Conservation (phyloP, 2,113 vertebrate genomes). For the Terrapene triunguis region DNA sequence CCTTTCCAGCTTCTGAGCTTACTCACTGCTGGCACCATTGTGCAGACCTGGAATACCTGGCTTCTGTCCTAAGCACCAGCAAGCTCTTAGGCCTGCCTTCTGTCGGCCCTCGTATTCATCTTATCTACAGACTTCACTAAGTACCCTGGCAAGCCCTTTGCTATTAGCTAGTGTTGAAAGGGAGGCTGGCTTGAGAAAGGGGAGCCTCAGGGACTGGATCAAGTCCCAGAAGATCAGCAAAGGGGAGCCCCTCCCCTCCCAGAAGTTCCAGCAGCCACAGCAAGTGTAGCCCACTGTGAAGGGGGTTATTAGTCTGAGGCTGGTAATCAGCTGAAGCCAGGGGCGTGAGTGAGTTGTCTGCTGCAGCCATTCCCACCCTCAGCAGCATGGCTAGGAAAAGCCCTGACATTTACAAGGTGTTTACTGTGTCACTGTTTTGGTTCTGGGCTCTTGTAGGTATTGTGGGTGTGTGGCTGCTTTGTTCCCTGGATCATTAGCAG, state of each 20-base stretch:
- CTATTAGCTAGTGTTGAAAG: background rate
- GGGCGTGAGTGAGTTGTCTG: background rate
- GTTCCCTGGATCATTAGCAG: background rate
- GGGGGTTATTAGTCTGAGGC: background rate
- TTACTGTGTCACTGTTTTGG: background rate
- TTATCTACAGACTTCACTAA: background rate
- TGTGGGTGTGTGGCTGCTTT: background rate
- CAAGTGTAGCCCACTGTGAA: background rate
- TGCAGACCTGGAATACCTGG: background rate
- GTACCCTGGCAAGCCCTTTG: background rate
- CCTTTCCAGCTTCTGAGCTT: background rate
- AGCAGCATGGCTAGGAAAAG: background rate
- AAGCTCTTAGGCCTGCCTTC: background rate
- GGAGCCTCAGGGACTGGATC: background rate
- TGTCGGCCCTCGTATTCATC: background rate
- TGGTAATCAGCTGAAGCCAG: background rate
- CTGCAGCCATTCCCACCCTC: background rate
- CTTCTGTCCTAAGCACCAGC: background rate
- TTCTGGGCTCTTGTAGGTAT: background rate
- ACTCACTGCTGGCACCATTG: background rate
- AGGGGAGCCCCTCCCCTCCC: background rate
- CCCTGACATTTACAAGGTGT: background rate
- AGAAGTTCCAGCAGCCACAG: background rate
- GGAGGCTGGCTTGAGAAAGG: background rate
- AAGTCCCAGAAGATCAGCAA: accelerated